Evolutionary conservation across 1,140 invertebrate genomes (phyloP).

Genomic region (Idris sp.): DNA sequence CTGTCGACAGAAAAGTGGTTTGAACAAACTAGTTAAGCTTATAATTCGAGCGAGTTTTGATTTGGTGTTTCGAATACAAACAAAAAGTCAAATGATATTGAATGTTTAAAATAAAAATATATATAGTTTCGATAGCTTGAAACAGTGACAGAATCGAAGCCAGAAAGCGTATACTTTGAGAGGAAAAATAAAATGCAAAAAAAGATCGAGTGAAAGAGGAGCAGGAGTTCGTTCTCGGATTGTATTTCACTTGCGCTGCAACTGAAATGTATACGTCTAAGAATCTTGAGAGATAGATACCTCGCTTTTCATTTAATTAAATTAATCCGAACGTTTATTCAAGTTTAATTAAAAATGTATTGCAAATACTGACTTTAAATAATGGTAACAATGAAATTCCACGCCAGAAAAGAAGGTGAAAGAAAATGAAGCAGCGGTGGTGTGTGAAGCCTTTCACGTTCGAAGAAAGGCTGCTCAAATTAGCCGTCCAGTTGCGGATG

Average conservation of each 20-base stretch:
- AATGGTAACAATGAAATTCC: constrained; percentile 9
- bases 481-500: constrained; percentile 52
- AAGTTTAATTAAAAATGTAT: background rate
- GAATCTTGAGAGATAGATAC: constrained; percentile 42
- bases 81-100: too few relatives aligned
- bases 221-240: constrained; percentile 59
- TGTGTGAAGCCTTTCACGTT: too few relatives aligned
- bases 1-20: background rate
- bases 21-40: too few relatives aligned
- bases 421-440: constrained; percentile 34
- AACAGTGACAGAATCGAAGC: constrained; percentile 4
- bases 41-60: background rate
- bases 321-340: constrained; percentile 10
- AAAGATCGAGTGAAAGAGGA: constrained; percentile 37
- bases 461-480: constrained; percentile 39
- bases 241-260: constrained; percentile 67
- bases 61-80: too few relatives aligned
- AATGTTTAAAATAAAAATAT: too few relatives aligned
- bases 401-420: constrained; percentile 29
- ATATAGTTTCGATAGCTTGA: background rate
- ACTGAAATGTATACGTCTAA: constrained; percentile 74
- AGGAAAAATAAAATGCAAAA: constrained; percentile 28
- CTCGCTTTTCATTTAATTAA: constrained; percentile 12
- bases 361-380: too few relatives aligned
- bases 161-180: constrained; percentile 22